phyloP scores from a whole-genome alignment of 2,797 vertebrate genomes.

The Lithobates sylvaticus region DNA sequence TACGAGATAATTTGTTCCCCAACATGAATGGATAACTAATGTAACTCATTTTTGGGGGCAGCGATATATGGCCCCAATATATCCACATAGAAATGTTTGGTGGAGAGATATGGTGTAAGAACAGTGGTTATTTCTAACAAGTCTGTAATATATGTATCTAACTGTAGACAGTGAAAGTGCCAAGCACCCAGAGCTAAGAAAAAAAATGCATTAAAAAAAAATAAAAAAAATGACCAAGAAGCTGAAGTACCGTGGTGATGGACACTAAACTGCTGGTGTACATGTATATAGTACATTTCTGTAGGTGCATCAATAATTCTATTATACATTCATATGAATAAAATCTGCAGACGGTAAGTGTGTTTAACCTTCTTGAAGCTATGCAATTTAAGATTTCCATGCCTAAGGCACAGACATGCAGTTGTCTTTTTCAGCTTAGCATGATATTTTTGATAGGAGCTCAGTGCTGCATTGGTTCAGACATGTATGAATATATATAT shows the following conservation, averaged over 20 bases:
- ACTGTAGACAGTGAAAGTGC: constrained; percentile 1
- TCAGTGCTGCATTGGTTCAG: constrained; percentile 24
- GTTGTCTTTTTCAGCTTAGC: neutral
- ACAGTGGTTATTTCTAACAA: neutral
- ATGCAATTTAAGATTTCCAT: neutral
- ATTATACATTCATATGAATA: constrained; percentile 33
- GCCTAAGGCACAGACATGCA: neutral
- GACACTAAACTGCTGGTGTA: constrained; percentile 31
- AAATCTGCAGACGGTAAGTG: neutral
- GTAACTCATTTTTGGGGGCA: neutral
- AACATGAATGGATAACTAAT: constrained; percentile 9
- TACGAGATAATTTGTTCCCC: constrained; percentile 25
- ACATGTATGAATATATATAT: neutral
- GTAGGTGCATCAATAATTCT: neutral
- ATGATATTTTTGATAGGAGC: constrained; percentile 1
- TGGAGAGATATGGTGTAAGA: neutral
- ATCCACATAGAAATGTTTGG: neutral
- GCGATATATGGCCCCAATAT: neutral
- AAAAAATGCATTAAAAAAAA: constrained; percentile 1
- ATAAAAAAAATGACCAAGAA: constrained; percentile 14
- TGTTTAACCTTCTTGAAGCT: neutral
- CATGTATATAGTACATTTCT: neutral
- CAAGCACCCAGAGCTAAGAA: neutral
- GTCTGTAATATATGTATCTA: constrained; percentile 14
- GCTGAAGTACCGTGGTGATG: constrained; percentile 8